phyloP scores from a whole-genome alignment of 2,888 invertebrate species.

The Ellobium chinense region DNA sequence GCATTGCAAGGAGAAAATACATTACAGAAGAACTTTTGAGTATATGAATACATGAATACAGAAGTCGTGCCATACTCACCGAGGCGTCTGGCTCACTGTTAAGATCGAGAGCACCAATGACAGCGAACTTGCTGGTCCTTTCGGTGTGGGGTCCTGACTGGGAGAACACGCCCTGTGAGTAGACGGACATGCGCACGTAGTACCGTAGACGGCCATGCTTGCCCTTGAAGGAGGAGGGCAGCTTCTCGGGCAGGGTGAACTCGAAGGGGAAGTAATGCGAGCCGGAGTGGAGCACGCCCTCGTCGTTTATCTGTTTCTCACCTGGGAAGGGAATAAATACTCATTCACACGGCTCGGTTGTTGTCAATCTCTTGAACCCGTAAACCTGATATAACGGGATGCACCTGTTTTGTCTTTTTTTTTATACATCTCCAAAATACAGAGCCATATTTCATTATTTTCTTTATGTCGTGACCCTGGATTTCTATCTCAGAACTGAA shows the following conservation, averaged over 20 bases:
- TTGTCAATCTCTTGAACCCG: too few relatives aligned
- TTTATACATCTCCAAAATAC: too few relatives aligned
- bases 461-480: too few relatives aligned
- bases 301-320: conserved; percentile 69
- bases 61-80: conserved; percentile 61
- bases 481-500: too few relatives aligned
- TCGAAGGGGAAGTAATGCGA: conserved; percentile 75
- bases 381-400: too few relatives aligned
- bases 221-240: conserved; percentile 73
- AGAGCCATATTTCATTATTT: too few relatives aligned
- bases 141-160: conserved; percentile 71
- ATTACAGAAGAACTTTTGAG: too few relatives aligned
- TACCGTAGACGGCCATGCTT: conserved; percentile 73
- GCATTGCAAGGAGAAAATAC: too few relatives aligned
- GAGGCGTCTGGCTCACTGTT: conserved; percentile 72
- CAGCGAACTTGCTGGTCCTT: conserved; percentile 73
- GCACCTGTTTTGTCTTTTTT: too few relatives aligned
- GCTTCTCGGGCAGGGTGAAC: conserved; percentile 67
- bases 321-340: conserved; percentile 62
- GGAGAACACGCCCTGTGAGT: conserved; percentile 68
- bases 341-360: too few relatives aligned
- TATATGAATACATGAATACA: too few relatives aligned
- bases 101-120: conserved; percentile 69
- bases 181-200: conserved; percentile 71
- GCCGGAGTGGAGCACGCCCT: conserved; percentile 70